phyloP scores from a whole-genome alignment of 2,113 vertebrate species.

The Zosterops hypoxanthus region DNA sequence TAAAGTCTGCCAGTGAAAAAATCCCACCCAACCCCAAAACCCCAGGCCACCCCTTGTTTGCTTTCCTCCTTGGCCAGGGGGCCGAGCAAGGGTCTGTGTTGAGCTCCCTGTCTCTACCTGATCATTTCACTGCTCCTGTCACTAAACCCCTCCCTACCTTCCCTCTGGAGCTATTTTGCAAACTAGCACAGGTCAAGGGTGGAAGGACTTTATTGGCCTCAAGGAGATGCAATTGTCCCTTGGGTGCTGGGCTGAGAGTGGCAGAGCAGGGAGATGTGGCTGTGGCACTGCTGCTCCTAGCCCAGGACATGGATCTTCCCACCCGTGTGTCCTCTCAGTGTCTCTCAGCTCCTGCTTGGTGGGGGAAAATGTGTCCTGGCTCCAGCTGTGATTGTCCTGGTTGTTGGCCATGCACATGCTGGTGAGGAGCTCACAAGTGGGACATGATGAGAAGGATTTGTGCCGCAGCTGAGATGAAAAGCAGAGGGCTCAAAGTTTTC shows the following conservation, averaged over 20 bases:
- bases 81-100: background rate
- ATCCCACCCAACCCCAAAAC: background rate
- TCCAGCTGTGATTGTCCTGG: background rate
- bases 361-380: background rate
- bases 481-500: background rate
- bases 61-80: background rate
- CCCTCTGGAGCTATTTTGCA: background rate
- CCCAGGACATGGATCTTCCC: background rate
- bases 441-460: accelerated
- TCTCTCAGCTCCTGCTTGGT: background rate
- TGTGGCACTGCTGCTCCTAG: accelerated
- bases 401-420: background rate
- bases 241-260: background rate
- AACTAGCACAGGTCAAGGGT: background rate
- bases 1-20: background rate
- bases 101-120: background rate
- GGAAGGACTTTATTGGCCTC: accelerated
- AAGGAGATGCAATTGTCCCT: background rate
- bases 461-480: background rate
- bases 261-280: background rate
- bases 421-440: background rate
- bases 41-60: background rate
- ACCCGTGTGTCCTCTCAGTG: background rate
- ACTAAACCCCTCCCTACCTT: background rate
- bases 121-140: accelerated